Base-by-base conservation (phyloP, 2,888 invertebrate genomes). In the Ashinkailepas kermadecensis region DNA sequence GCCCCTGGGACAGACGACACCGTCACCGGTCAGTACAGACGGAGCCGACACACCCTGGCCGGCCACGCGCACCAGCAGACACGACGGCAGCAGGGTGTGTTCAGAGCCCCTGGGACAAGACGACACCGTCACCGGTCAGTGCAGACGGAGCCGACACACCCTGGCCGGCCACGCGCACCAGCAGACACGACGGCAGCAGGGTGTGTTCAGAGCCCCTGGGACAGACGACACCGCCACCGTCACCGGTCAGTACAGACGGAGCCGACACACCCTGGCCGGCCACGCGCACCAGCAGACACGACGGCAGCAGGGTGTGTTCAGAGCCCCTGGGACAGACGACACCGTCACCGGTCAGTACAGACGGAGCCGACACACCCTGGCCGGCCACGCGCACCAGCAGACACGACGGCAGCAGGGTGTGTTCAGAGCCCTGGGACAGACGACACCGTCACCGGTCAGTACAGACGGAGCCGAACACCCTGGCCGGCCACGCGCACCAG, bases 91-190 rank as follows among this genome's bases (percentile, higher is more conserved):
- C 56, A 56, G 56, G 9, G 74, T 3, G 23, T 54, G 74, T 21
- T 74, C 21, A 6, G 15, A 18, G 56, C 7, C 56, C 56, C 74
- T 74, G 74, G 11, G 7, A 74, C 39, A 39, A n/a, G 39, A 39
- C 39, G 39, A 39, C 39, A 39, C 39, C 39, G 39, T 39, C 39
- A 39, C 2, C 39, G 39, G 39, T 39, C 39, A 39, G 39, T 39
- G 4, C 39, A 39, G 39, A 39, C 39, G 39, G 39, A 39, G 39
- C 39, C 39, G 39, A 39, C 56, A 18, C 56, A 1, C 18, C 74
- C 56, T 74, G 74, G 18, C 74, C 74, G 74, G 54, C 74, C 74
- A 74, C 74, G 10, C 74, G 74, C 74, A 74, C 74, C 74, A 74
- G 21, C 54, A 74, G 74, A 18, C 74, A 74, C 7, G 74, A 74